Evolutionary conservation across 2,888 invertebrate species (phyloP).

Genomic region (Athalia rosae): DNA sequence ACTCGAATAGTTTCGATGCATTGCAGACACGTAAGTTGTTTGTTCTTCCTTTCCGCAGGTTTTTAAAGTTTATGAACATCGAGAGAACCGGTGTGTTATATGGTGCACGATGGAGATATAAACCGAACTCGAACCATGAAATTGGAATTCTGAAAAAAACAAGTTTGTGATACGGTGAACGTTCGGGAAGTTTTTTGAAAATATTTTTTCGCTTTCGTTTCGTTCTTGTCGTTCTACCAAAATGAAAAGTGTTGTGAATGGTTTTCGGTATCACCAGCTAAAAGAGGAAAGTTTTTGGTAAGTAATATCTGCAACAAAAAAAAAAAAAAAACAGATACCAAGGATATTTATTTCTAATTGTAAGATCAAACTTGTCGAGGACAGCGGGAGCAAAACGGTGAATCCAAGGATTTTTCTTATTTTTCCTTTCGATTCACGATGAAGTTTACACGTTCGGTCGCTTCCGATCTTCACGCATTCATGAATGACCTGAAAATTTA

Average conservation of each 20-base stretch:
- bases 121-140: too few species aligned
- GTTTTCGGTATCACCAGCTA: conserved; percentile 34
- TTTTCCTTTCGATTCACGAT: background rate
- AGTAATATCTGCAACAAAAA: conserved; percentile 1
- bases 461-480: conserved; percentile 17
- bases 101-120: too few species aligned
- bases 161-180: too few species aligned
- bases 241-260: conserved; percentile 32
- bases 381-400: background rate
- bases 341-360: background rate
- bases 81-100: too few species aligned
- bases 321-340: background rate
- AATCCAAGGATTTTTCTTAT: conserved; percentile 5
- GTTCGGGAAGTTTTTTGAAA: background rate
- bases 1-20: too few species aligned
- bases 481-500: conserved; percentile 6
- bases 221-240: background rate
- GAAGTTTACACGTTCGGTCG: conserved; percentile 11
- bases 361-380: background rate
- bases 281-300: conserved; percentile 23
- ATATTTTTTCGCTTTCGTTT: background rate
- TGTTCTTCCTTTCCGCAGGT: too few species aligned
- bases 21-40: too few species aligned
- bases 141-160: too few species aligned
- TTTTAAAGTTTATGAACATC: too few species aligned